Evolutionary conservation across 2,113 vertebrate genomes (phyloP), one percentile per base, ranked within the genome.

Genomic region (Xyliphius kryptos): DNA sequence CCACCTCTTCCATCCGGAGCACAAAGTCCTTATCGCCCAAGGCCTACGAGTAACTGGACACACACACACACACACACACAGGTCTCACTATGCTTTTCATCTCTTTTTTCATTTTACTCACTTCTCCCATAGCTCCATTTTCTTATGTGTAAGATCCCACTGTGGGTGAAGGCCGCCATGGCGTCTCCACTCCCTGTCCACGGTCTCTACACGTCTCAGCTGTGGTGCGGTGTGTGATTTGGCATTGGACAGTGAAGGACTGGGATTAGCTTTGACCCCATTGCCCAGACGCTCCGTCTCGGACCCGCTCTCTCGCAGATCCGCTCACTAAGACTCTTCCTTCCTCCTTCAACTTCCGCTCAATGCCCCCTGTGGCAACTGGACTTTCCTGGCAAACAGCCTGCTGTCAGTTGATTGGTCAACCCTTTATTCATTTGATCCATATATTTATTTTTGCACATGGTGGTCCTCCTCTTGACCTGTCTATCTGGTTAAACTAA

Each of bases 291-390:
- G 47, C 46, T 73, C 71, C 67, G 72, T 77, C 77, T 76, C 68
- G 62, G 43, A 69, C 60, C 38, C 67, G 77, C 80, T 82, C 66
- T 73, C 67, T 75, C 64, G 57, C 74, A 77, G 77, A 79, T 76
- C 78, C 67, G 68, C 70, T 63, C 46, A 70, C 68, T 81, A 78
- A 85, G 76, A 75, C 26, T 2, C 78, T 80, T 84, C 77, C 77
- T 80, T 83, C 81, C 81, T 79, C 69, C 13, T 22, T 59, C 65
- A 63, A 63, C 66, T 54, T 26, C 17, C 53, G 59, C 57, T 17
- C 57, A 62, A 32, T 9, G 41, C 40, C 36, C 7, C 40, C 26
- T 6, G 41, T 48, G 17, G 56, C 58, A 41, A 48, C 54, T 57
- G 47, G 19, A 17, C 3, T 1, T 60, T 26, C 50, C 54, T 46